phyloP scores from a whole-genome alignment of 2,113 vertebrate genomes.

The Rhizomys pruinosus region DNA sequence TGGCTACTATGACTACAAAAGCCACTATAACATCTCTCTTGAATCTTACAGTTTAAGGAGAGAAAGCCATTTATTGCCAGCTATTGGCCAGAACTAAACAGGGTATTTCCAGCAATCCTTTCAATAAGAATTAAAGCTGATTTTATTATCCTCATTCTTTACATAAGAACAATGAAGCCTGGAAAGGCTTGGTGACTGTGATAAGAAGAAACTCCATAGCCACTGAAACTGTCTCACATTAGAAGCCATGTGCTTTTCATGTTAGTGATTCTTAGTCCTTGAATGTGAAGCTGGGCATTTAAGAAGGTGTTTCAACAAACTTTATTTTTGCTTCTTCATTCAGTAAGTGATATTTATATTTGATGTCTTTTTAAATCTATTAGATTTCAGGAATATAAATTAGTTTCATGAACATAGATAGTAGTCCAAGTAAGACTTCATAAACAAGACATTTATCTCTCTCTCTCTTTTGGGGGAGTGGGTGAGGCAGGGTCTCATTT shows the following conservation, averaged over 20 bases:
- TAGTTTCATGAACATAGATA: no score
- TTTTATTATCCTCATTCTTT: slow-evolving; percentile 27
- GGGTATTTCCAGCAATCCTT: slow-evolving; percentile 4
- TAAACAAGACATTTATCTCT: neutral
- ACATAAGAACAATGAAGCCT: neutral
- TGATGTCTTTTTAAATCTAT: neutral
- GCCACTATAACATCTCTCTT: neutral
- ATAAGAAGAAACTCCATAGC: neutral
- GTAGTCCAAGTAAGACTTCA: neutral
- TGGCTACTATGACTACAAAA: neutral
- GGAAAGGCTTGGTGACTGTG: neutral
- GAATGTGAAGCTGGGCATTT: neutral
- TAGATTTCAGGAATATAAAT: slow-evolving; percentile 26
- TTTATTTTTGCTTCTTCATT: slow-evolving; percentile 8
- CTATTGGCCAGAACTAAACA: neutral
- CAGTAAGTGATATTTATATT: slow-evolving; percentile 1
- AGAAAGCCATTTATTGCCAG: neutral
- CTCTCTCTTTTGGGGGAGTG: no score
- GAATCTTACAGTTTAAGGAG: neutral
- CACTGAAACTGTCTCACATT: neutral
- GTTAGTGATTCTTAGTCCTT: neutral
- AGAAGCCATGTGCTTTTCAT: neutral
- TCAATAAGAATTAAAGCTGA: neutral
- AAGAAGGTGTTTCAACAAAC: neutral
- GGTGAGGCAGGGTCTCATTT: no score